Percentiles rank a stretch among this genome's conserved stretches.
phyloP scores from a whole-genome alignment of 2,113 vertebrate genomes.

The Calidris pygmaea region DNA sequence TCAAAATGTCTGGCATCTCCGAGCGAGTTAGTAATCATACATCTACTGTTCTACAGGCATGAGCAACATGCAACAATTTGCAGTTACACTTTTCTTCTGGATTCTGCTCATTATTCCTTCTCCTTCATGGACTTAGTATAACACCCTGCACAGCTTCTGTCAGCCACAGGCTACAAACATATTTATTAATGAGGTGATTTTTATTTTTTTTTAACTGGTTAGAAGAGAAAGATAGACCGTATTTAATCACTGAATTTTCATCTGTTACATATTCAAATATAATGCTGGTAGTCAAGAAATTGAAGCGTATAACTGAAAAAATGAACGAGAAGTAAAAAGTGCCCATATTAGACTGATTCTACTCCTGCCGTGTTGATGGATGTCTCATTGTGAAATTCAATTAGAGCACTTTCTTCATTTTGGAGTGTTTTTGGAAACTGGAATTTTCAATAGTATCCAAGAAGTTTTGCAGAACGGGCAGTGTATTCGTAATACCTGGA shows the following conservation, averaged over 20 bases:
- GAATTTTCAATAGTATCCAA: background rate
- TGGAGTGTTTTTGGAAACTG: background rate
- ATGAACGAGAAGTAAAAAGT: background rate
- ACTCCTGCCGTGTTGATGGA: background rate
- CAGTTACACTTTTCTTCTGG: background rate
- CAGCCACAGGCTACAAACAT: background rate
- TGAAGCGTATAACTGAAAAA: background rate
- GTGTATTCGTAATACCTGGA: background rate
- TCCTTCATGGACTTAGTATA: background rate
- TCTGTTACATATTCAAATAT: background rate
- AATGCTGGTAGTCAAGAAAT: background rate
- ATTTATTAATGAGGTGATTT: background rate
- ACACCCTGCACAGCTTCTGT: background rate
- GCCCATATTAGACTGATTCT: background rate
- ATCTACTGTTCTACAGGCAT: background rate
- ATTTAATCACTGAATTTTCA: background rate
- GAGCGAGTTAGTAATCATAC: background rate
- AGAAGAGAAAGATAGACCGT: background rate
- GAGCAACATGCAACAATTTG: background rate
- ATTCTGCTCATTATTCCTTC: background rate
- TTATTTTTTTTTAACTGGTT: background rate
- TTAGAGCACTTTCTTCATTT: background rate
- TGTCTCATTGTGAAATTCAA: background rate
- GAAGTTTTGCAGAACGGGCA: background rate
- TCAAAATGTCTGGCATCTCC: background rate